These are phyloP conservation scores for Lochmaea crataegi DNA, from an alignment of 2,888 invertebrate species.

Conservation along the genomic window DNA sequence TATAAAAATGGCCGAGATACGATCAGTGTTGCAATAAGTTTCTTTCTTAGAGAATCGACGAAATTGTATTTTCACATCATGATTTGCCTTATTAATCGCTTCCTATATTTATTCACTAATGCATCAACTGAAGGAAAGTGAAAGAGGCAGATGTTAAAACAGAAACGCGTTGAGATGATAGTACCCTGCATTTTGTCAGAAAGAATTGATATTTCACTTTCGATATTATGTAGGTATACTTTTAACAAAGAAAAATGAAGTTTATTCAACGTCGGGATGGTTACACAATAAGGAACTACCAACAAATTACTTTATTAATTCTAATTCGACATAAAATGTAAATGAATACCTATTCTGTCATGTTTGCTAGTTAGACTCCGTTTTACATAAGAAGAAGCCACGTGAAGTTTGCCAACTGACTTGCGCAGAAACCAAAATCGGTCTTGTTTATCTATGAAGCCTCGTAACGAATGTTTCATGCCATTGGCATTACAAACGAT, in stretches of 20 bases:
- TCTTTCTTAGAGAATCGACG: conserved; percentile 22
- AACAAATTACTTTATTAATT: not conserved
- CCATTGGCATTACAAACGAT: no score
- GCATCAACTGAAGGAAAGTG: conserved; percentile 17
- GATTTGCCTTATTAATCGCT: conserved; percentile 32
- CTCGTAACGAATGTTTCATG: no score
- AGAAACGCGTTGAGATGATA: not conserved
- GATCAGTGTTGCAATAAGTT: conserved; percentile 27
- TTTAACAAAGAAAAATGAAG: not conserved
- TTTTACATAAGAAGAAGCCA: no score
- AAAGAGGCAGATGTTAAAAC: conserved; percentile 27
- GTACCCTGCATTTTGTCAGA: conserved; percentile 10
- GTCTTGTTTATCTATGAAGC: no score
- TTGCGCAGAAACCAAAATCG: no score
- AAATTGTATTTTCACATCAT: conserved; percentile 35
- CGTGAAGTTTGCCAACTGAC: no score
- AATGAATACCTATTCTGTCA: no score
- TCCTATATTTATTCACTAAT: conserved; percentile 30
- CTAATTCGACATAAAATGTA: no score
- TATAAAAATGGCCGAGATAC: conserved; percentile 14
- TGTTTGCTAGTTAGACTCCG: no score
- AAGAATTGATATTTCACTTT: conserved; percentile 11
- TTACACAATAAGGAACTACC: not conserved
- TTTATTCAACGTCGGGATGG: not conserved
- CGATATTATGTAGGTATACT: not conserved